These are phyloP conservation scores for Ptilorrhoa leucosticta DNA, from an alignment of 2,113 vertebrate species.

Conservation along the genomic window DNA sequence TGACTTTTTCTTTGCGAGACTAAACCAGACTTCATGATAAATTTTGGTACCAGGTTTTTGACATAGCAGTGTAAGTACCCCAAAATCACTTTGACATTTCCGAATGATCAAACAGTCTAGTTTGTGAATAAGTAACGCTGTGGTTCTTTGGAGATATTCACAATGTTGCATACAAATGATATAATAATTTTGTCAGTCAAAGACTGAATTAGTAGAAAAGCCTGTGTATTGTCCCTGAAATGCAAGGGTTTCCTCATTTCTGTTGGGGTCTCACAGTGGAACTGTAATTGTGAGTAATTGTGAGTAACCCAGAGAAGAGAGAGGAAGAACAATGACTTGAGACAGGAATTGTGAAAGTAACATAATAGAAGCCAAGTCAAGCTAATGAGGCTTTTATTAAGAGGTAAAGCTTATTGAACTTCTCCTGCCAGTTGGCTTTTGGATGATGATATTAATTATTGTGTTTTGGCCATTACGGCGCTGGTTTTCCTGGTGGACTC, in stretches of 20 bases:
- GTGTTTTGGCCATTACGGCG: neutral
- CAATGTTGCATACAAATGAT: neutral
- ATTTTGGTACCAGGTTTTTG: neutral
- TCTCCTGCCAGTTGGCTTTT: neutral
- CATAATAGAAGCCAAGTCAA: neutral
- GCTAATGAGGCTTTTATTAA: neutral
- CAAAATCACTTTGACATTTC: neutral
- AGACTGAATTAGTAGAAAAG: neutral
- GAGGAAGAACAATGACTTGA: neutral
- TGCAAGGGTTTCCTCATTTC: neutral
- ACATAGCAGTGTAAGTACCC: neutral
- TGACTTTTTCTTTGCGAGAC: neutral
- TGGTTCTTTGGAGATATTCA: neutral
- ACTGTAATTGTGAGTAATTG: neutral
- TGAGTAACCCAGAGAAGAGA: neutral
- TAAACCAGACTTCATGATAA: neutral
- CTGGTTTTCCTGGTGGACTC: neutral
- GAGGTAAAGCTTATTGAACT: neutral
- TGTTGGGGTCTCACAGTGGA: neutral
- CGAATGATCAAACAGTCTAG: neutral
- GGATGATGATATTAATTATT: neutral
- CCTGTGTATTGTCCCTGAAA: neutral
- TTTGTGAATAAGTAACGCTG: neutral
- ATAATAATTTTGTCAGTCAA: neutral
- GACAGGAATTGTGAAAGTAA: neutral